Evolutionary conservation across 2,113 vertebrate species (phyloP).

Genomic region (Gymnocephalus cernua): DNA sequence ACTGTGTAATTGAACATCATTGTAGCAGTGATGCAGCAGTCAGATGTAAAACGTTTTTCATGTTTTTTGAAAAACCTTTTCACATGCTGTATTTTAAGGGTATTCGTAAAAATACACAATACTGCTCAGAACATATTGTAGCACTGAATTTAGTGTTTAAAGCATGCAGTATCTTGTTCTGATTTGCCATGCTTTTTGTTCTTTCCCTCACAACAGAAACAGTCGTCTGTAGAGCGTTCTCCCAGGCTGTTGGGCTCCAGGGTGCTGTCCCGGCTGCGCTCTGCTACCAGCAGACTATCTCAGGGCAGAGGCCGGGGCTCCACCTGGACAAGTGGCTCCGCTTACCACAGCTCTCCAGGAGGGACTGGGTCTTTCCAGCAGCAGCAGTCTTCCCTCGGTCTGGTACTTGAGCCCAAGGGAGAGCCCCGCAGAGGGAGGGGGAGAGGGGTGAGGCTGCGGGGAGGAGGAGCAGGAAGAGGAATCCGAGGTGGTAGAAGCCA

Average conservation of each 20-base stretch:
- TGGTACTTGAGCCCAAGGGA: constrained; percentile 57
- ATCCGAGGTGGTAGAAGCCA: constrained; percentile 56
- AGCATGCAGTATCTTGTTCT: not conserved
- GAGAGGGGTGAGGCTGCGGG: constrained; percentile 79
- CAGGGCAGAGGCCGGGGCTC: constrained; percentile 63
- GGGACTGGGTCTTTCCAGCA: constrained; percentile 37
- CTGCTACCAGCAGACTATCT: constrained; percentile 85
- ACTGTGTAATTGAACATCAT: not conserved
- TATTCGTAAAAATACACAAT: not conserved
- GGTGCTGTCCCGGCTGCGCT: constrained; percentile 78
- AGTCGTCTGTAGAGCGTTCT: constrained; percentile 65
- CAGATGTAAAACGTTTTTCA: not conserved
- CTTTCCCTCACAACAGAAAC: constrained; percentile 64
- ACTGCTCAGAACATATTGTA: not conserved
- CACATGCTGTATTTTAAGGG: not conserved
- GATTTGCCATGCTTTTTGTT: not conserved
- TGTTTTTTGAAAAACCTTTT: not conserved
- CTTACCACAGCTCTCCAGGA: constrained; percentile 36
- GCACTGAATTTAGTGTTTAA: not conserved
- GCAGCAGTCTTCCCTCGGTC: constrained; percentile 49
- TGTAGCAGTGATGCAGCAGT: not conserved
- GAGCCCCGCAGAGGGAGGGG: constrained; percentile 74
- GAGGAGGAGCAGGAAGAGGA: constrained; percentile 75
- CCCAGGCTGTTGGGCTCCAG: constrained; percentile 72
- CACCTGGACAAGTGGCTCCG: constrained; percentile 52